Evolutionary conservation across 2,797 vertebrate species (phyloP).

Genomic region (Trichosurus vulpecula): DNA sequence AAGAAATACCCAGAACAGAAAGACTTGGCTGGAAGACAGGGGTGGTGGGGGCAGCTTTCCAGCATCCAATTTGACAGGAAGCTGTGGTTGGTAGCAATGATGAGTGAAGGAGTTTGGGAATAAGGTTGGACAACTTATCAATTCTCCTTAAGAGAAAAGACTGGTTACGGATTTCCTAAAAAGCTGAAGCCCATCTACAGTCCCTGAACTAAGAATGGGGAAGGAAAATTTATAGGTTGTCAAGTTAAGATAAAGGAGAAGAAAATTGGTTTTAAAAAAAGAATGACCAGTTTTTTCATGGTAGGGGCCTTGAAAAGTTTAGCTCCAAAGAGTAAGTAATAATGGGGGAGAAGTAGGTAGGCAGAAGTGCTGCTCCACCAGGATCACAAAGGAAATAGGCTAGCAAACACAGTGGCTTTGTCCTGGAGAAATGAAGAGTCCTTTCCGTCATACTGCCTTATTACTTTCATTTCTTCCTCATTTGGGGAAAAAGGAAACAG

Average conservation of each 20-base stretch:
- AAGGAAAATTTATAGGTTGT: constrained; percentile 27
- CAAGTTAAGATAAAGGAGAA: constrained; percentile 13
- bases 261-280: background rate
- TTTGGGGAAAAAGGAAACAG: background rate
- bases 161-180: constrained; percentile 41
- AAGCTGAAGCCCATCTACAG: background rate
- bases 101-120: background rate
- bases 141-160: constrained; percentile 28
- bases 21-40: background rate
- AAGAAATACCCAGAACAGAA: background rate
- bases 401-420: constrained; percentile 21
- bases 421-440: background rate
- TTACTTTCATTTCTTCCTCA: background rate
- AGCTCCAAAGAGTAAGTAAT: constrained; percentile 2
- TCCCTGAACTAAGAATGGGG: constrained; percentile 13
- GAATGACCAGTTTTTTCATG: background rate
- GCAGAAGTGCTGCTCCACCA: background rate
- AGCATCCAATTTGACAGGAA: constrained; percentile 9
- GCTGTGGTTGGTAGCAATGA: background rate
- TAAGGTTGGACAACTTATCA: background rate
- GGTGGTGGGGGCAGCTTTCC: background rate
- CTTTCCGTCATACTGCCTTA: background rate
- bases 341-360: constrained; percentile 28
- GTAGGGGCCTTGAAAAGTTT: background rate
- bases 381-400: constrained; percentile 54